Base-by-base conservation (phyloP, 2,888 invertebrate species). In the Choreutis nemorana region DNA sequence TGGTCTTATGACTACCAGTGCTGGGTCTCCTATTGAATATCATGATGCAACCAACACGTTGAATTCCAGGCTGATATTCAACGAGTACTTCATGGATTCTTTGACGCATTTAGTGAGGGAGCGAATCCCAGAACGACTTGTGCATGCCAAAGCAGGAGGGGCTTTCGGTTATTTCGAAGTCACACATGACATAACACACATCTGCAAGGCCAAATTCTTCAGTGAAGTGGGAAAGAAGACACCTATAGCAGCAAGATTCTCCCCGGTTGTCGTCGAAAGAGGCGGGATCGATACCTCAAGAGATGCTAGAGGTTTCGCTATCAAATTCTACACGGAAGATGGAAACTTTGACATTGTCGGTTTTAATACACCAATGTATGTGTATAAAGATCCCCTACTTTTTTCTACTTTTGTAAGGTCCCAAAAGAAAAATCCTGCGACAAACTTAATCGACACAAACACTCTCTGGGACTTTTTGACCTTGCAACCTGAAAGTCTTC, bases 401-500 rank as follows among this genome's bases (percentile, higher is more conserved):
- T 97, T 97, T 64, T 89, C 94, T 4, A 90, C 89, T 43, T 93
- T 97, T 52, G 91, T 95, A 40, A 94, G 94, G 60, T 90, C 94
- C 0, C 94, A 94, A 56, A 96, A 94, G 61, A 82, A 95, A 41
- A 96, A 97, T 62, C 97, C 97, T 1, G 86, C 82, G 12, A 92
- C 91, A 0, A 88, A 91, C 55, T 72, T 94, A 15, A 91, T 89
- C 65, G 94, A 95, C 64, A 70, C 86, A 0, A 90, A 94, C 51
- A 91, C 90, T 89, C 87, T 93, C 50, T 96, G 95, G 95, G 95
- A 96, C 59, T 95, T 95, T 53, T 81, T 93, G 37, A 84, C 89
- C 0, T 72, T 94, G 23, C 81, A 92, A 18, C 91, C 94, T 0
- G 95, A 95, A 65, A 83, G 89, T 3, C 83, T 87, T 4, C 94